A percentile compares a stretch with the other conserved stretches of the same genome.
phyloP scores from a whole-genome alignment of 2,888 invertebrate genomes.

The Malachius bipustulatus region DNA sequence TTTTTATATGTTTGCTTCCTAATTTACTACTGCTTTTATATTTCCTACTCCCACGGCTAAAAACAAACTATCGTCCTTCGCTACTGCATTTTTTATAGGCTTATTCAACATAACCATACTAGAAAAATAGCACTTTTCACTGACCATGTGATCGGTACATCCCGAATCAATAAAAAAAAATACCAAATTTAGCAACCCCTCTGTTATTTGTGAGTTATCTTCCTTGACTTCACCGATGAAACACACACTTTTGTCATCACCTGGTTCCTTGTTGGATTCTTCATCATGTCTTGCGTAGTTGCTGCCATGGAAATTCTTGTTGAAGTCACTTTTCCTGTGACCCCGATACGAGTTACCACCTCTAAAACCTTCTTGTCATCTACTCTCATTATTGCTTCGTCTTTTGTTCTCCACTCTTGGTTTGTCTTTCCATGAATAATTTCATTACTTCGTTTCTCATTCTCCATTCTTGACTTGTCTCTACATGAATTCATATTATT shows the following conservation, averaged over 20 bases:
- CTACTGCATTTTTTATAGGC: conserved; percentile 6
- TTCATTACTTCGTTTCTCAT: too few species aligned
- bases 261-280: too few species aligned
- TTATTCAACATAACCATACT: conserved; percentile 3
- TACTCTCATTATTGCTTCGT: neutral
- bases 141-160: conserved; percentile 9
- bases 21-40: conserved; percentile 14
- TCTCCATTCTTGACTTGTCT: too few species aligned
- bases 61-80: conserved; percentile 9
- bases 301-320: neutral
- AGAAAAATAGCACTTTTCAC: conserved; percentile 6
- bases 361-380: neutral
- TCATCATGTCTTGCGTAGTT: neutral
- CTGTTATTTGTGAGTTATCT: too few species aligned
- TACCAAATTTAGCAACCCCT: neutral
- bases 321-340: conserved; percentile 2
- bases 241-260: conserved; percentile 8
- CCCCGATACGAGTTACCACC: neutral
- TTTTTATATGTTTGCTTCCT: conserved; percentile 12
- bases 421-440: too few species aligned
- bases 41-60: conserved; percentile 16
- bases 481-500: neutral
- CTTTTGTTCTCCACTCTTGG: neutral
- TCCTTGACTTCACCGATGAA: conserved; percentile 6
- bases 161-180: conserved; percentile 9